Conservation (phyloP, 2,888 invertebrate species). For the Eupsilia transversa region DNA sequence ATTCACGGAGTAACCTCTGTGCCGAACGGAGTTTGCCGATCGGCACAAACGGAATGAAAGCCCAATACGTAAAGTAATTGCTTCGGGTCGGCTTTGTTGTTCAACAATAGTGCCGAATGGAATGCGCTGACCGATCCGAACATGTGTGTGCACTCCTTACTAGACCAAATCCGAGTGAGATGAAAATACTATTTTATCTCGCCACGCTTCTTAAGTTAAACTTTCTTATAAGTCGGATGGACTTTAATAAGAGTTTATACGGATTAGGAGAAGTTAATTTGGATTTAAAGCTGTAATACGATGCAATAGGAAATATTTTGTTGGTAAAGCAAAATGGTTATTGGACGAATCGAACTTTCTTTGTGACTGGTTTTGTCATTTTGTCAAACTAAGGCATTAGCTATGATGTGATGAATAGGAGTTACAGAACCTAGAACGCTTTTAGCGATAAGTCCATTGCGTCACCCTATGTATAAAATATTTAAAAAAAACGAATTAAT, state of each 20-base stretch:
- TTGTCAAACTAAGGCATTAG: too few relatives aligned
- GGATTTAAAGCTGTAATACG: background rate
- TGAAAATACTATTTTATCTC: background rate
- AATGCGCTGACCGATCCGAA: background rate
- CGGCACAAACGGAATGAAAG: background rate
- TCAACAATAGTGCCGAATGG: background rate
- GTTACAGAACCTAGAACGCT: too few relatives aligned
- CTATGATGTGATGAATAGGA: too few relatives aligned
- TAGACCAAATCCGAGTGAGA: conserved; percentile 4
- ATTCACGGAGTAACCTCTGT: too few relatives aligned
- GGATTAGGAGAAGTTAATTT: conserved; percentile 5
- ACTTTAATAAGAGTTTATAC: background rate
- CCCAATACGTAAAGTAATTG: too few relatives aligned
- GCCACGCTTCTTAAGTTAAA: conserved; percentile 1
- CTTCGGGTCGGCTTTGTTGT: background rate
- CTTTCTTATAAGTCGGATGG: background rate
- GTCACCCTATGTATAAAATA: too few relatives aligned
- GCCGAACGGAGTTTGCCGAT: background rate
- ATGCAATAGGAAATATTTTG: background rate
- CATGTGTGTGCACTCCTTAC: background rate
- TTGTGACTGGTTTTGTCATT: background rate
- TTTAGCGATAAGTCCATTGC: too few relatives aligned
- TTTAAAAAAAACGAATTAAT: too few relatives aligned
- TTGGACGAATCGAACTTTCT: background rate
- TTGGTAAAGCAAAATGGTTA: background rate